Base-by-base conservation (phyloP, 2,888 invertebrate species). In the Leucophenga maculata region DNA sequence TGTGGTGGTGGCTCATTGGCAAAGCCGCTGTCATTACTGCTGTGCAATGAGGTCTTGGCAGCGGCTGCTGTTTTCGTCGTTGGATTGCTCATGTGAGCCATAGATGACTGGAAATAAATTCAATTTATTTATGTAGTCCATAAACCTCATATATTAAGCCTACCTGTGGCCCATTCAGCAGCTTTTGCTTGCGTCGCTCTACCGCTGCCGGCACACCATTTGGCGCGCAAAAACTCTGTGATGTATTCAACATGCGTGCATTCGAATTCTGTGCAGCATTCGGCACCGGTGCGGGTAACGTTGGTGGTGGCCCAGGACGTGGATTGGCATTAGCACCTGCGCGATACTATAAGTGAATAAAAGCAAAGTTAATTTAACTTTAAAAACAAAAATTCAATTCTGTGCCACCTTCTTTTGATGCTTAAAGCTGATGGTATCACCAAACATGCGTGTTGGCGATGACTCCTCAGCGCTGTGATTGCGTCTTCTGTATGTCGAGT, bases 1-100 rank as follows among this genome's bases (percentile, higher is more conserved):
- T 95, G 95, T 31, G 93, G 93, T 3, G 96, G 95, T 39, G 92
- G 92, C 86, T 96, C 96, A 86, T 96, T 96, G 83, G 96, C 95
- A 88, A 96, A 96, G 16, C 96, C 96, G 78, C 95, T 96, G 89
- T 96, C 96, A 88, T 96, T 96, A 86, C 95, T 95, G 89, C 95
- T 95, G 88, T 96, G 96, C 77, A 96, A 91, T 52, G 95, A 95
- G 1, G 93, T 92, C 85, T 93, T 93, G 71, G 93, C 93, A 59
- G 92, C 93, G 26, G 85, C 87, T 11, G 82, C 82, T n/a, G 85
- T 32, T 68, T 86, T 86, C 65, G 73, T 62, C 9, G 81, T 69
- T 22, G 86, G 83, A 72, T 80, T 82, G 32, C 74, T 79, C 44
- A 72, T 72, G 69, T 81, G 80, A 18, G 77, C 77, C 77, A 82